A percentile compares a stretch with the other conserved stretches of the same genome.
These are phyloP conservation scores for Physocephala rufipes DNA, from an alignment of 2,888 invertebrate species.

Conservation along the genomic window DNA sequence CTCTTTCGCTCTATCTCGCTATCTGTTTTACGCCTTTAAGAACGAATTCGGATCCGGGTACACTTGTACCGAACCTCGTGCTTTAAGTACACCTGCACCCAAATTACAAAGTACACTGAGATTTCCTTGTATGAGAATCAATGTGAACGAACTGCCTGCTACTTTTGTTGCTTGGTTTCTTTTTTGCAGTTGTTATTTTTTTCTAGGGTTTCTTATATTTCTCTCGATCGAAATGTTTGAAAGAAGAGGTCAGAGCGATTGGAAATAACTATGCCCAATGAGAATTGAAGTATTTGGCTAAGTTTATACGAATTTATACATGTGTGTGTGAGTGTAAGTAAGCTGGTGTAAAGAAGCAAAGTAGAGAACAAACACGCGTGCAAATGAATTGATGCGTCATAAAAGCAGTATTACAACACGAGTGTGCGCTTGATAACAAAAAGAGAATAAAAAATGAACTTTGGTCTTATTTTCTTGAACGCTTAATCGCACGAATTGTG, in stretches of 20 bases:
- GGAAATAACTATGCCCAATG: too few relatives aligned
- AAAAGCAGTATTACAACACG: background rate
- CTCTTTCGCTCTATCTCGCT: background rate
- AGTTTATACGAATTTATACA: slow-evolving; percentile 11
- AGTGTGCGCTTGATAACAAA: too few relatives aligned
- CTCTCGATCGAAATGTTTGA: too few relatives aligned
- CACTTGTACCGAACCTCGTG: slow-evolving; percentile 50
- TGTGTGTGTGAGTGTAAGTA: slow-evolving; percentile 4
- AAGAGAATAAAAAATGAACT: too few relatives aligned
- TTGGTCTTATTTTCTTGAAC: too few relatives aligned
- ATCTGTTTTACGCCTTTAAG: background rate
- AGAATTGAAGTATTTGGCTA: too few relatives aligned
- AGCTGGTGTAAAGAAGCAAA: background rate
- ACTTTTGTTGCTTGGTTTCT: too few relatives aligned
- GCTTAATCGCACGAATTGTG: too few relatives aligned
- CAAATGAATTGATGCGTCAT: slow-evolving; percentile 26
- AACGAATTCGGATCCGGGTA: slow-evolving; percentile 41
- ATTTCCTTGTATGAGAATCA: slow-evolving; percentile 23
- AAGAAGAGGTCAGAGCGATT: background rate
- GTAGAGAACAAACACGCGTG: too few relatives aligned
- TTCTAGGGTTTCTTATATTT: too few relatives aligned
- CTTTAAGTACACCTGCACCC: slow-evolving; percentile 37
- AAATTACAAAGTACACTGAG: slow-evolving; percentile 4
- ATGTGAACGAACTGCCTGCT: slow-evolving; percentile 32
- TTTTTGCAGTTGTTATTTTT: too few relatives aligned